These are phyloP conservation scores for Leucania comma DNA, from an alignment of 2,888 invertebrate species.

Conservation along the genomic window DNA sequence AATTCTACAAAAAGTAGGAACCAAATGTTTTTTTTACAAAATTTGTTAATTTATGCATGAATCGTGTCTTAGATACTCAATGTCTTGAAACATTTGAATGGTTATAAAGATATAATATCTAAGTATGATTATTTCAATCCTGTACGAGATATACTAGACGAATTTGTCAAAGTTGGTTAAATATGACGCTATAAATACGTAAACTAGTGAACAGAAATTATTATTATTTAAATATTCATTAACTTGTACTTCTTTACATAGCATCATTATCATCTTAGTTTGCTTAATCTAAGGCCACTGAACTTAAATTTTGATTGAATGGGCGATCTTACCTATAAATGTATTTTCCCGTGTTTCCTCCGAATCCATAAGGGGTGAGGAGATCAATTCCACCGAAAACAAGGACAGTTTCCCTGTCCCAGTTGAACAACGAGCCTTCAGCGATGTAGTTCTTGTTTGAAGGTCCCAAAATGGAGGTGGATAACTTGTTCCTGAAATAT, in stretches of 20 bases:
- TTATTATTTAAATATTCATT: neutral
- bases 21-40: no score
- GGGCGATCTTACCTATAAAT: conserved; percentile 85
- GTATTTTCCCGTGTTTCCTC: conserved; percentile 91
- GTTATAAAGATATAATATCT: no score
- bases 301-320: no score
- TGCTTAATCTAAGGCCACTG: neutral
- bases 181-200: no score
- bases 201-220: no score
- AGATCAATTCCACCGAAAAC: conserved; percentile 94
- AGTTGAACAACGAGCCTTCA: conserved; percentile 89
- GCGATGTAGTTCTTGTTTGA: conserved; percentile 86
- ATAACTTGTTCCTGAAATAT: conserved; percentile 82
- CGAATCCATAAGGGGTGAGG: conserved; percentile 89
- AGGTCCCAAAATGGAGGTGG: conserved; percentile 84
- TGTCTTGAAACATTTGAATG: no score
- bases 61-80: no score
- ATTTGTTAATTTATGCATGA: no score
- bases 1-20: no score
- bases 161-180: no score
- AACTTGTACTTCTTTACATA: neutral
- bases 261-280: neutral
- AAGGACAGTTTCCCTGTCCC: conserved; percentile 91
- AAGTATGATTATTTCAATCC: no score
- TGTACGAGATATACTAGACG: no score